Conservation (phyloP, 2,888 invertebrate species). For the Prosapia bicincta region DNA sequence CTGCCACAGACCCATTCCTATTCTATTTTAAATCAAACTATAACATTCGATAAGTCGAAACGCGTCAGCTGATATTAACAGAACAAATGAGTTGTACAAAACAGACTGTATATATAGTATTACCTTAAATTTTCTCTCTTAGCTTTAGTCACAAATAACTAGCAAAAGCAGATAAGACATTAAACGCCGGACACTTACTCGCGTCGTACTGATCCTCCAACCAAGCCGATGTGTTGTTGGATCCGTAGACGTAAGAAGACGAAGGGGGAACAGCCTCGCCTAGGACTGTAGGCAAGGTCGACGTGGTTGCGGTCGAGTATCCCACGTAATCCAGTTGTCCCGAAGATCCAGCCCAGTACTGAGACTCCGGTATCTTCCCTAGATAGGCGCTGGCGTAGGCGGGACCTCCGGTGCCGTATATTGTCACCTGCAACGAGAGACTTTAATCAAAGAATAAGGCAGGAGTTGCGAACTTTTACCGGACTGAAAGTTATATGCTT, state of each 20-base stretch:
- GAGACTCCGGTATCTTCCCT: conserved; percentile 14
- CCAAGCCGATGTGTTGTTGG: conserved; percentile 29
- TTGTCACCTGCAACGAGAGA: not conserved
- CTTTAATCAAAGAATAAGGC: no score
- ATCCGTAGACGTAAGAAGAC: conserved; percentile 22
- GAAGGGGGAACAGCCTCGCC: not conserved
- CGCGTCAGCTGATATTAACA: no score
- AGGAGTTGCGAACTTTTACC: no score
- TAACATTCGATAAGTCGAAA: no score
- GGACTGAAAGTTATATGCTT: no score
- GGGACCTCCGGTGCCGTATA: not conserved
- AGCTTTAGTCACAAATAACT: no score
- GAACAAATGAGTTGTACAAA: no score
- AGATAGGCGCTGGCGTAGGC: not conserved
- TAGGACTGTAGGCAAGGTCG: not conserved
- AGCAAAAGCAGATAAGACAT: no score
- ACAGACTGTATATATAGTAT: no score
- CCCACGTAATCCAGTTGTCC: conserved; percentile 12
- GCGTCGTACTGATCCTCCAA: conserved; percentile 37
- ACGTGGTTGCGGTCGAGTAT: conserved; percentile 6
- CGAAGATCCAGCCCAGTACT: conserved; percentile 10
- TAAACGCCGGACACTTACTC: conserved; percentile 32
- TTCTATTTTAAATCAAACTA: no score
- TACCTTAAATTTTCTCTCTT: no score
- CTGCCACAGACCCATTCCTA: no score